Base-by-base conservation (phyloP, 2,888 invertebrate species). In the Drosophila incognita region DNA sequence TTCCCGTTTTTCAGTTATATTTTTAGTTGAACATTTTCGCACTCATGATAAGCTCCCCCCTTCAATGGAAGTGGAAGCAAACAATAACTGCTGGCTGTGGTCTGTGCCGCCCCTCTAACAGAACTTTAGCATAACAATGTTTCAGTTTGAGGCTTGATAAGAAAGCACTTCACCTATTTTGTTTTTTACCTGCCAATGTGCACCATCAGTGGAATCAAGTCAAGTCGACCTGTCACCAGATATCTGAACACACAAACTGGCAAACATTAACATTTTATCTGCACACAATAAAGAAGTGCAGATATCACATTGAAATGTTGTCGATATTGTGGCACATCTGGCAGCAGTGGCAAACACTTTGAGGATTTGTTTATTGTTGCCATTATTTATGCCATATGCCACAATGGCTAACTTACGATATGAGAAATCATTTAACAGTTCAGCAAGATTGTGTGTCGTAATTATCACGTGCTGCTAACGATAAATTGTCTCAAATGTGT, bases 21-120 rank as follows among this genome's bases (percentile, higher is more conserved):
- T 65, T 70, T 57, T 38, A 54, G 67, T 77, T 54, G 54, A 69
- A 69, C 70, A 60, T 64, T 63, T 69, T 70, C 67, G 66, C 83
- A 67, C 70, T 59, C 51, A 48, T 56, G 88, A 88, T 88, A 86
- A 81, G 80, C 33, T n/a, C 10, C 11, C 60, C 61, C 78, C 69
- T 70, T 70, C 66, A 70, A 78, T 74, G 68, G 10, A 57, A 51
- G 51, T 74, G 67, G 11, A 49, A 52, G 52, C 24, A 48, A 65
- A 59, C 53, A 60, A 31, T 40, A 2, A 49, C 18, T 49, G 48
- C 48, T 49, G 29, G 10, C 29, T 42, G 38, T 42, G 38, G 29
- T 49, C 40, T 46, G 21, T 46, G 21, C 60, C 58, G 21, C 60
- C 10, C 40, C 33, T 15, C 7, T 35, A 57, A 60, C 48, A 46